Percentiles rank a stretch among this genome's conserved stretches.
phyloP scores from a whole-genome alignment of 1,140 invertebrate genomes.

The Oscheius sp. region DNA sequence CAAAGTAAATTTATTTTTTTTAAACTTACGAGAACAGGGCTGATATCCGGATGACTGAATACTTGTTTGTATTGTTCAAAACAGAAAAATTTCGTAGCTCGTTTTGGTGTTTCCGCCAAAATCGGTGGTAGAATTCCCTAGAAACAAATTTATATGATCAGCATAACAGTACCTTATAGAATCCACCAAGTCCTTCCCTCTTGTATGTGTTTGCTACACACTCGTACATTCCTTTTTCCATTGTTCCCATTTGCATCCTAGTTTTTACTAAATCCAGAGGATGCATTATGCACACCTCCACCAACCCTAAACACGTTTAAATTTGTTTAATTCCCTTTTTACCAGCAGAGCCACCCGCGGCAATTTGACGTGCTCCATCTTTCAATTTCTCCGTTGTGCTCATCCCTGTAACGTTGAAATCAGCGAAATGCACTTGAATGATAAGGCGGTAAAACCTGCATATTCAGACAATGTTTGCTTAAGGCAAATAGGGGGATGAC shows the following conservation, averaged over 20 bases:
- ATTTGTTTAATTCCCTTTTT: slow-evolving; percentile 39
- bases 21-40: slow-evolving; percentile 68
- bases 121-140: slow-evolving; percentile 85
- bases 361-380: slow-evolving; percentile 75
- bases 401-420: slow-evolving; percentile 13
- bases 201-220: slow-evolving; percentile 83
- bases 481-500: not conserved
- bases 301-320: slow-evolving; percentile 67
- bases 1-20: slow-evolving; percentile 3
- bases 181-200: slow-evolving; percentile 69
- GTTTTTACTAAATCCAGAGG: slow-evolving; percentile 89
- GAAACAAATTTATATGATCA: not conserved
- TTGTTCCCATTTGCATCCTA: slow-evolving; percentile 76
- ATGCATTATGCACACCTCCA: slow-evolving; percentile 92
- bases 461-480: not conserved
- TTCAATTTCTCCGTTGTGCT: slow-evolving; percentile 51
- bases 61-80: slow-evolving; percentile 87
- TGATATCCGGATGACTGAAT: slow-evolving; percentile 74
- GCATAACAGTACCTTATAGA: slow-evolving; percentile 42
- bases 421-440: too few relatives aligned
- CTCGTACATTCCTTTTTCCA: slow-evolving; percentile 75
- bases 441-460: too few relatives aligned
- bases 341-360: slow-evolving; percentile 82
- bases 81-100: slow-evolving; percentile 86
- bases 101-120: slow-evolving; percentile 87